Evolutionary conservation across 2,888 invertebrate genomes (phyloP), one percentile per base, ranked within the genome.

Genomic region (Netelia inedita): DNA sequence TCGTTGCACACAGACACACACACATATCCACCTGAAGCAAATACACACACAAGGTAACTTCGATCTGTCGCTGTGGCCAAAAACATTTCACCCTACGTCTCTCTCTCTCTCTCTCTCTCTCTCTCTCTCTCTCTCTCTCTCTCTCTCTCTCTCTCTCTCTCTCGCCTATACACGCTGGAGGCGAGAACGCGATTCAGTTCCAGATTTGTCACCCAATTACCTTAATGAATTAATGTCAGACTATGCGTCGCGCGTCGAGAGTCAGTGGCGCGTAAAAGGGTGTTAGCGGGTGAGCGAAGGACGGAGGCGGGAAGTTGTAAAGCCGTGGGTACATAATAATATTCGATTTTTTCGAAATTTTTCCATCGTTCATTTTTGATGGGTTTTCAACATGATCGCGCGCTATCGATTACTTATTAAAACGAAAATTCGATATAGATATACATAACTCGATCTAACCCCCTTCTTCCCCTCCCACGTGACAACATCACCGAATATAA

Each of bases 161-260:
- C 83, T 71, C 68, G 53, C 81, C 43, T 72, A 81, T 19, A 16
- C 57, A 57, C 21, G 57, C n/a, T 19, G n/a, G 28, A 28, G 28
- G 35, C 35, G 23, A 11, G 43, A 35, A 23, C 71, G 61, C 72
- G 82, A 82, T 82, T 78, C 82, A 73, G 72, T 73, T 78, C 61
- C 78, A 78, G 72, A 82, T 82, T 78, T 82, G 66, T 82, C 78
- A 78, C 66, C 72, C 78, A 82, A 82, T 82, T 78, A 82, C 76
- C 66, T 78, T 68, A 82, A 82, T 82, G 72, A 82, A 78, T 82
- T 78, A 82, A 68, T 66, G 82, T 78, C 82, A 61, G 66, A 46
- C 53, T 23, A 19, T 46, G 55, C 63, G 63, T 46, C 16, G 41
- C n/a, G 55, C 43, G 57, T 59, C 57, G 59, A 59, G 53, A 46